Conservation (phyloP, 2,797 vertebrate species). For the Onychomys arenicola region DNA sequence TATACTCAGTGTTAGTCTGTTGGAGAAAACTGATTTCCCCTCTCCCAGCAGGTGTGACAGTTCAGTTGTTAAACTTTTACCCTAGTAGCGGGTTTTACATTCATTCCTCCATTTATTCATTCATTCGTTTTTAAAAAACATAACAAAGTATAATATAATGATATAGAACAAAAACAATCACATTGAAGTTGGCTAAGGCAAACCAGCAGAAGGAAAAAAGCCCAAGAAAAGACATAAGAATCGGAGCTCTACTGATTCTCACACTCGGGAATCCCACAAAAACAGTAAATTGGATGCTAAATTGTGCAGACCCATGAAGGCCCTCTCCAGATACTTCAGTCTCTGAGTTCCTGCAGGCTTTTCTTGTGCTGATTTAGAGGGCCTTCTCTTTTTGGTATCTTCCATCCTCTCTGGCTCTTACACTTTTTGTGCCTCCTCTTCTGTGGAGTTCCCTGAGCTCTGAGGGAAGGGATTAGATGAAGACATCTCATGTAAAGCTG, state of each 20-base stretch:
- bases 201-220: not conserved
- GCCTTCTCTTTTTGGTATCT: not conserved
- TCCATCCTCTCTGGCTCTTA: not conserved
- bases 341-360: too few relatives aligned
- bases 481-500: not conserved
- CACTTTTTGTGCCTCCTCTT: not conserved
- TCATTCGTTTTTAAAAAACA: not conserved
- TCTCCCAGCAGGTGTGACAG: not conserved
- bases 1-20: not conserved
- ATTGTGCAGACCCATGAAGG: too few relatives aligned
- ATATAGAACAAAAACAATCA: not conserved
- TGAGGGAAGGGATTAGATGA: not conserved
- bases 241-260: not conserved
- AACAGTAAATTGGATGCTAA: not conserved
- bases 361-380: not conserved
- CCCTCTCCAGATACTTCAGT: too few relatives aligned
- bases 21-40: not conserved
- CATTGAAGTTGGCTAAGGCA: not conserved
- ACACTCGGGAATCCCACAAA: not conserved
- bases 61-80: not conserved
- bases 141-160: not conserved
- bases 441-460: not conserved
- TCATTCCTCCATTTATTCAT: not conserved
- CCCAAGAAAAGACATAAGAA: not conserved
- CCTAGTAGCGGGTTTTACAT: not conserved